phyloP scores from a whole-genome alignment of 2,797 vertebrate genomes.

The Microctenopoma stevenorrisi region DNA sequence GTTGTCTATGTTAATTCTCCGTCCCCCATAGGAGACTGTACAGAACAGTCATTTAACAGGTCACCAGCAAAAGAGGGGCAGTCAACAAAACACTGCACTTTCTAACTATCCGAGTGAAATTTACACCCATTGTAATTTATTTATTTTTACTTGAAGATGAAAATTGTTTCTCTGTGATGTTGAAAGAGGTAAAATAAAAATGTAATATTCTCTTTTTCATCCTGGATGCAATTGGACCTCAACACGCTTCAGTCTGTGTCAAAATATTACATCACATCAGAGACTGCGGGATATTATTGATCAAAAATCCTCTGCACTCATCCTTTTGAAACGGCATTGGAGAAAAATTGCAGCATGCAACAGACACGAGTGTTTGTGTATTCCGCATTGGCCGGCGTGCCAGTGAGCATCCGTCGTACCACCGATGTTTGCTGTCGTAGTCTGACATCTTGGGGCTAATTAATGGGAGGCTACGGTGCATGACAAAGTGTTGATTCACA shows the following conservation, averaged over 20 bases:
- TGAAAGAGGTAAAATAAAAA: constrained; percentile 11
- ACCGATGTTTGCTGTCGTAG: constrained; percentile 60
- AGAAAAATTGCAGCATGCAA: constrained; percentile 27
- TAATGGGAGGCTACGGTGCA: constrained; percentile 61
- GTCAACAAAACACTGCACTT: constrained; percentile 49
- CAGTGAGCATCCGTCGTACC: constrained; percentile 45
- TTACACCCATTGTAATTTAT: constrained; percentile 36
- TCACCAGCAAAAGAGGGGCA: constrained; percentile 18
- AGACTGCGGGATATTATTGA: not conserved
- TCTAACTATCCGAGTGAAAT: constrained; percentile 50
- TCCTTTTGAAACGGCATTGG: constrained; percentile 11
- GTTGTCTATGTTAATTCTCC: constrained; percentile 63
- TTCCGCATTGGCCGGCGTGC: constrained; percentile 23
- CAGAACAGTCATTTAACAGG: constrained; percentile 64
- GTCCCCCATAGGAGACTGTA: constrained; percentile 55
- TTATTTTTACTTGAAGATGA: not conserved
- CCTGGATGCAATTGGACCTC: not conserved
- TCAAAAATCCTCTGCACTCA: constrained; percentile 5
- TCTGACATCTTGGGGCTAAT: constrained; percentile 71
- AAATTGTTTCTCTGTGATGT: constrained; percentile 5
- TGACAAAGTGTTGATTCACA: constrained; percentile 73
- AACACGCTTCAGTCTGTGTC: not conserved
- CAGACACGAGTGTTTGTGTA: constrained; percentile 38
- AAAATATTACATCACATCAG: not conserved
- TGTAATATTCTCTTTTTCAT: not conserved